Evolutionary conservation across 2,888 invertebrate species (phyloP).

Genomic region (Cryptocheilus praepositus): DNA sequence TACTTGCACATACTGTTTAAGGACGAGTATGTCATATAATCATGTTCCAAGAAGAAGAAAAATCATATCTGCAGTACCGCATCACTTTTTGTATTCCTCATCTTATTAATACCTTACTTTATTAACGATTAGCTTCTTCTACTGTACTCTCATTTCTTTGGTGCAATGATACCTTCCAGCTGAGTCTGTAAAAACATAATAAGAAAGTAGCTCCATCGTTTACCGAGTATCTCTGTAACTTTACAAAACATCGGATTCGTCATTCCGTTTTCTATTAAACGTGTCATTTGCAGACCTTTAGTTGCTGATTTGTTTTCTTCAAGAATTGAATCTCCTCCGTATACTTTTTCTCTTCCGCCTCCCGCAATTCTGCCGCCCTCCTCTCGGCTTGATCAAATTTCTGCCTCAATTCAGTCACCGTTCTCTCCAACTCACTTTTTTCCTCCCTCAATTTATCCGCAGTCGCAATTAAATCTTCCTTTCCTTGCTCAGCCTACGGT

Average conservation of each 20-base stretch:
- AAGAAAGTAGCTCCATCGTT: not conserved
- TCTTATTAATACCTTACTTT: not conserved
- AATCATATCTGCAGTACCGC: too few relatives aligned
- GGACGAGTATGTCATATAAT: too few relatives aligned
- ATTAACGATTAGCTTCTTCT: not conserved
- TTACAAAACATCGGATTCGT: not conserved
- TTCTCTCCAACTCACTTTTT: constrained; percentile 78
- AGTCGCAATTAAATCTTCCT: constrained; percentile 86
- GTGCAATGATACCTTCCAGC: constrained; percentile 95
- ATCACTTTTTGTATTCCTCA: not conserved
- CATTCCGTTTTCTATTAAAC: not conserved
- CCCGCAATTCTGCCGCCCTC: constrained; percentile 86
- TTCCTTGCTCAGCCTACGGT: constrained; percentile 88
- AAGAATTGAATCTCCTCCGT: constrained; percentile 93
- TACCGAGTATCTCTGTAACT: not conserved
- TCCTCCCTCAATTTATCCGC: constrained; percentile 83
- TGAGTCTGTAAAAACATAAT: constrained; percentile 82
- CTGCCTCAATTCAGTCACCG: constrained; percentile 79
- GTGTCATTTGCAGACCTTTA: constrained; percentile 80
- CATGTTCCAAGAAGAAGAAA: too few relatives aligned
- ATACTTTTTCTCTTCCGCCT: constrained; percentile 94
- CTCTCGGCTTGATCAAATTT: constrained; percentile 90
- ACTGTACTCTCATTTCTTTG: constrained; percentile 84
- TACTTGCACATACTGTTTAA: not conserved
- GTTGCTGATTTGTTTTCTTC: constrained; percentile 94